Base-by-base conservation (phyloP, 2,797 vertebrate genomes). In the Pseudochirops corinnae region DNA sequence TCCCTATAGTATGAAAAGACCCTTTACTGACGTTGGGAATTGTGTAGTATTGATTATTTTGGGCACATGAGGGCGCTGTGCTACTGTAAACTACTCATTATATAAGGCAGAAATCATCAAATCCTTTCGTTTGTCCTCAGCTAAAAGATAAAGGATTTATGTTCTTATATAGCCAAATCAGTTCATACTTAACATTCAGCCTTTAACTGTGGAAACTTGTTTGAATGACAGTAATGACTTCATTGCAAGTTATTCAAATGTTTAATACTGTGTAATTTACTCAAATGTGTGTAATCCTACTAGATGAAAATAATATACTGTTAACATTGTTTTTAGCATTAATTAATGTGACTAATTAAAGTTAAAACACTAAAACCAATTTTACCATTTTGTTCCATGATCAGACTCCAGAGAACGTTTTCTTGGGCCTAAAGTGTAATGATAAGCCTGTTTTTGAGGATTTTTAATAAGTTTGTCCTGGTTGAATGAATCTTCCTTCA, bases 181-280 rank as follows among this genome's bases (percentile, higher is more conserved):
- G 95, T 98, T 98, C 97, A 96, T 96, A 96, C 94, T 98, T 98
- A 98, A 96, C 97, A 96, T 98, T 96, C 97, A 98, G 93, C 74
- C 94, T 98, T 98, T 96, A 98, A 97, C 96, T 98, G 94, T 96
- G 94, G 95, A 97, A 98, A 98, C 97, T 97, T 98, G 92, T 97
- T 97, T 98, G 98, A 98, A 97, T 98, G 97, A 97, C 98, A 98
- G 67, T 98, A 98, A 98, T 98, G 94, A 93, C 97, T 98, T 98
- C 94, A 97, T 97, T 98, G 96, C 94, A 97, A 98, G 92, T 98
- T 98, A 98, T 96, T 98, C 98, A 97, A 98, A 98, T 97, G 98
- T 98, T 98, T 98, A 97, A 98, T 95, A 92, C 97, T 97, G 94
- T 97, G 93, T 98, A 97, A 98, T 98, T 98, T 98, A 96, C 94